Evolutionary conservation across 2,888 invertebrate species (phyloP).

Genomic region (Lithosia quadra): DNA sequence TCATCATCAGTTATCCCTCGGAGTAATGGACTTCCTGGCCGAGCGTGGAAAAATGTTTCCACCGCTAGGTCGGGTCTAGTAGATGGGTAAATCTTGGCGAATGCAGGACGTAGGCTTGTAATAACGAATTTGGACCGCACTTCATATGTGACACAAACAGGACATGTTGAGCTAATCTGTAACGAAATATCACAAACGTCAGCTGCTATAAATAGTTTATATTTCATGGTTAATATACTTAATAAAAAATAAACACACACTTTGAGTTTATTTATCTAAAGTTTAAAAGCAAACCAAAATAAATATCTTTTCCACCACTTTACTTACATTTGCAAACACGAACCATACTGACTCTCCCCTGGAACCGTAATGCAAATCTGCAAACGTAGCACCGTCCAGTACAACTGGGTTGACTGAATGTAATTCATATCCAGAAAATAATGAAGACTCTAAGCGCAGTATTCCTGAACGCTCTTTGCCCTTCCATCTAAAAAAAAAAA

Average conservation of each 20-base stretch:
- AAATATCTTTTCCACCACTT: neutral
- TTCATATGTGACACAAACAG: conserved; percentile 88
- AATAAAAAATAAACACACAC: neutral
- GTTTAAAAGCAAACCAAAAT: neutral
- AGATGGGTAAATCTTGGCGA: conserved; percentile 88
- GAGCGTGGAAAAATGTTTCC: conserved; percentile 89
- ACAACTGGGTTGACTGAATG: conserved; percentile 86
- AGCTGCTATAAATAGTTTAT: neutral
- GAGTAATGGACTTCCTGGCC: conserved; percentile 86
- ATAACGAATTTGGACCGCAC: conserved; percentile 87
- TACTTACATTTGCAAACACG: conserved; percentile 88
- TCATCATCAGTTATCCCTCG: conserved; percentile 89
- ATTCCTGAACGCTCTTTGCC: conserved; percentile 87
- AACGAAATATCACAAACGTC: conserved; percentile 35
- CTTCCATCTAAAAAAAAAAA: conserved; percentile 84
- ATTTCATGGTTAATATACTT: neutral
- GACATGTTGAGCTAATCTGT: conserved; percentile 87
- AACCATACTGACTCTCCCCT: conserved; percentile 89
- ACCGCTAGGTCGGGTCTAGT: conserved; percentile 88
- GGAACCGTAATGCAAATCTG: conserved; percentile 88
- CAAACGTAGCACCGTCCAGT: conserved; percentile 85
- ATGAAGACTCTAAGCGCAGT: conserved; percentile 87
- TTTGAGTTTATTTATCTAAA: neutral
- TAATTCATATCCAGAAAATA: conserved; percentile 89
- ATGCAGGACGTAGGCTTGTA: conserved; percentile 88